These are phyloP conservation scores for Lamproptera curius DNA, from an alignment of 2,888 invertebrate genomes.

Conservation along the genomic window DNA sequence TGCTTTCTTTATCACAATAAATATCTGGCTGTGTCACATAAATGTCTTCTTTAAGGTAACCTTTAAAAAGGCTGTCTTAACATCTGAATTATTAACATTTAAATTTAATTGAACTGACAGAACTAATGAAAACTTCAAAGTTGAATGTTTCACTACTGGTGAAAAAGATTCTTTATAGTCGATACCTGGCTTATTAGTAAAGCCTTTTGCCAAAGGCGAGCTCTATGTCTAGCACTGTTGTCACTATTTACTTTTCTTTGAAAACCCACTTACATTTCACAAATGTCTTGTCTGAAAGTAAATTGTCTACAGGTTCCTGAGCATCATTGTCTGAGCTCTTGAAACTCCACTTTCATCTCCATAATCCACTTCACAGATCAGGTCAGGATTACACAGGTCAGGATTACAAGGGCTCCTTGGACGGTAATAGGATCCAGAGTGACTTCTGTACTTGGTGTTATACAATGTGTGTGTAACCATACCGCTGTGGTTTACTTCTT, in stretches of 20 bases:
- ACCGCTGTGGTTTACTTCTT: background rate
- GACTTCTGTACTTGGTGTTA: background rate
- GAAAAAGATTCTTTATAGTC: slow-evolving; percentile 20
- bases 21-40: background rate
- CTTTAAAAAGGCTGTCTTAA: too few relatives aligned
- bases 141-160: slow-evolving; percentile 6
- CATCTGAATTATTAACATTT: slow-evolving; percentile 11
- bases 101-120: slow-evolving; percentile 9
- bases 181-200: slow-evolving; percentile 21
- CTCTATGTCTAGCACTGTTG: slow-evolving; percentile 23
- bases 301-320: slow-evolving; percentile 21
- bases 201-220: slow-evolving; percentile 23
- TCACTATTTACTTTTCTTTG: slow-evolving; percentile 23
- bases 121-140: slow-evolving; percentile 9
- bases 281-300: slow-evolving; percentile 6
- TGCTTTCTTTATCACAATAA: background rate
- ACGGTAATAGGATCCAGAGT: background rate
- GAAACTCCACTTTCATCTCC: slow-evolving; percentile 22
- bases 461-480: background rate
- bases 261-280: slow-evolving; percentile 27
- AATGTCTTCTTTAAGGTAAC: background rate
- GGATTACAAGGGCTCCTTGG: slow-evolving; percentile 1
- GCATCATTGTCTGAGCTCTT: slow-evolving; percentile 24
- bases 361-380: slow-evolving; percentile 4
- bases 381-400: background rate